Evolutionary conservation across 2,797 vertebrate species (phyloP), one percentile per base, ranked within the genome.

Genomic region (Myripristis murdjan): DNA sequence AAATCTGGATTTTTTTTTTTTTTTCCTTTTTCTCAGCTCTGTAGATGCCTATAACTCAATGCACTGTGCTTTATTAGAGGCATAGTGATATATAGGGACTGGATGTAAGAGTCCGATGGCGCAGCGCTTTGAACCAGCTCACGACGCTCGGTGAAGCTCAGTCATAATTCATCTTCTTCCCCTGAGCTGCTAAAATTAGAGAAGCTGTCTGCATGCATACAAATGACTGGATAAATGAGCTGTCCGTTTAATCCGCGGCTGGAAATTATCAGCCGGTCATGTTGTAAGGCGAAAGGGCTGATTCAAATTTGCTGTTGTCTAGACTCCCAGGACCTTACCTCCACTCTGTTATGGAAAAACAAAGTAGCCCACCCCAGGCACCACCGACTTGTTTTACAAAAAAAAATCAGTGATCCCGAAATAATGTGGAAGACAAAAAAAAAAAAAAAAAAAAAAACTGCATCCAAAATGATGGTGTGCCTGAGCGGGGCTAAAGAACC

Each of bases 331-430:
- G 85, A 72, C 48, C 73, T 77, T 79, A 87, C 49, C 61, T 82
- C 85, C 75, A 66, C 86, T 84, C 85, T 84, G 68, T 41, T 52
- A 43, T 70, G 66, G 51, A 52, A 57, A 41, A 60, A 46, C 60
- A 46, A n/a, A 49, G 77, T 87, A 79, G 59, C 83, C 89, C 87
- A 61, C 64, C 89, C 88, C 89, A 92, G 92, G 87, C 89, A 87
- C 49, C 72, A 64, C 60, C 39, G 33, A 22, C 31, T 63, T 12
- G 24, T 33, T 75, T 56, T 15, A 26, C 41, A n/a, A n/a, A n/a
- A 57, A 58, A 70, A n/a, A 14, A 37, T 56, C 53, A 37, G 31
- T 11, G 70, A 73, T 22, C 37, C 31, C n/a, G n/a, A n/a, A n/a
- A n/a, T n/a, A n/a, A n/a, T n/a, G n/a, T n/a, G n/a, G n/a, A n/a